Conservation (phyloP, 2,797 vertebrate species). For the Characodon lateralis region DNA sequence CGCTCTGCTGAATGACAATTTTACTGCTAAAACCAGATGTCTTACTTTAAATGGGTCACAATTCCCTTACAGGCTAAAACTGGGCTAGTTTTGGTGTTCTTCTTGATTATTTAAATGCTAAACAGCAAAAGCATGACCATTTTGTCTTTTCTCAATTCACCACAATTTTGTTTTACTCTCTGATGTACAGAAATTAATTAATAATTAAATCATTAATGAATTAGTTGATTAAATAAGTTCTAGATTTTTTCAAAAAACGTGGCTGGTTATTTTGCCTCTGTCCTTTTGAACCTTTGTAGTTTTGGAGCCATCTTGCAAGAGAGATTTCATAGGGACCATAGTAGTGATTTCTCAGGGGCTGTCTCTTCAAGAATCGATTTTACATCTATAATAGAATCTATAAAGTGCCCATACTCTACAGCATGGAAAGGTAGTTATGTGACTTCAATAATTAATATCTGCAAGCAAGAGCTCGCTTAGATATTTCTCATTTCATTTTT, state of each 20-base stretch:
- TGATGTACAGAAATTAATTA: neutral
- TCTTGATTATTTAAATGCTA: neutral
- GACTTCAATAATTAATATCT: neutral
- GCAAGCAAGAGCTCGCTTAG: neutral
- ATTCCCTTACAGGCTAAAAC: slow-evolving; percentile 30
- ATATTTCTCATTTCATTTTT: neutral
- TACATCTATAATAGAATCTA: neutral
- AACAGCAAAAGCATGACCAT: slow-evolving; percentile 4
- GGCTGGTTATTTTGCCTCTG: neutral
- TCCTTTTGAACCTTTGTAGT: neutral
- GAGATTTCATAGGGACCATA: neutral
- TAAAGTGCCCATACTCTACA: neutral
- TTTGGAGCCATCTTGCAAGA: neutral
- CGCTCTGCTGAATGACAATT: slow-evolving; percentile 35
- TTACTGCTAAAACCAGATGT: slow-evolving; percentile 27
- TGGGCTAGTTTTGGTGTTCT: neutral
- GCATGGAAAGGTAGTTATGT: neutral
- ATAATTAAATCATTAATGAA: neutral
- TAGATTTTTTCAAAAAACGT: neutral
- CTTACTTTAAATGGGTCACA: slow-evolving; percentile 32
- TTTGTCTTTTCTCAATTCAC: neutral
- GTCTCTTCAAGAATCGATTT: neutral
- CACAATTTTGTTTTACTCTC: neutral
- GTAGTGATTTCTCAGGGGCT: neutral
- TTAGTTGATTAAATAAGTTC: neutral